These are phyloP conservation scores for Oncopodura yosiiana DNA, from an alignment of 1,140 invertebrate genomes.

Conservation along the genomic window DNA sequence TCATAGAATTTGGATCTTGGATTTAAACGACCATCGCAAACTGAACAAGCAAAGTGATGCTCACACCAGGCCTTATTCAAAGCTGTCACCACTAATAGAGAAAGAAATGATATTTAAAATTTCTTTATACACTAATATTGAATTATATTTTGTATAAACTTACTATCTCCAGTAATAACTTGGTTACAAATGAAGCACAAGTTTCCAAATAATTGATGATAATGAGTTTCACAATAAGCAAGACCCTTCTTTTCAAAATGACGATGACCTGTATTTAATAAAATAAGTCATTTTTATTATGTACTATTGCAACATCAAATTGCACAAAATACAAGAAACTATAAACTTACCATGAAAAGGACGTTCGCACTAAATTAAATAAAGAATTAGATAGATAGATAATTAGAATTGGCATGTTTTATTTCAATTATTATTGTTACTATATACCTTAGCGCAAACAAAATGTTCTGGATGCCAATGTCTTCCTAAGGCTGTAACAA, in stretches of 20 bases:
- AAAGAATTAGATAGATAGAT: background rate
- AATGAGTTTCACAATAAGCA: conserved; percentile 98
- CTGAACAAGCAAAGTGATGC: conserved; percentile 96
- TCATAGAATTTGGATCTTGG: conserved; percentile 99
- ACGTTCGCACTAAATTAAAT: too few species aligned
- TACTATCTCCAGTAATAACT: conserved; percentile 94
- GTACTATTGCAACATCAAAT: too few species aligned
- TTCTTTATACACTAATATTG: background rate
- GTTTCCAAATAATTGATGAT: conserved; percentile 97
- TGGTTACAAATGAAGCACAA: conserved; percentile 98
- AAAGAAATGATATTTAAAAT: conserved; percentile 23
- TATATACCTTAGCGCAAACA: conserved; percentile 15
- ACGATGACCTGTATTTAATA: conserved; percentile 89
- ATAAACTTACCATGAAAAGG: too few species aligned
- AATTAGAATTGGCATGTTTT: background rate
- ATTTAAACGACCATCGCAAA: conserved; percentile 95
- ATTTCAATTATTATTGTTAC: background rate
- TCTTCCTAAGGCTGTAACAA: conserved; percentile 94
- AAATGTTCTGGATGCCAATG: conserved; percentile 92
- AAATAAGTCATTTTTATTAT: too few species aligned
- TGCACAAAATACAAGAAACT: too few species aligned
- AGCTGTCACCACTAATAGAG: conserved; percentile 83
- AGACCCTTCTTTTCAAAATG: conserved; percentile 99
- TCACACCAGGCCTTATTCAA: conserved; percentile 99
- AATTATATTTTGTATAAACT: conserved; percentile 36